These are phyloP conservation scores for Nomada fabriciana DNA, from an alignment of 2,888 invertebrate genomes.

Conservation along the genomic window DNA sequence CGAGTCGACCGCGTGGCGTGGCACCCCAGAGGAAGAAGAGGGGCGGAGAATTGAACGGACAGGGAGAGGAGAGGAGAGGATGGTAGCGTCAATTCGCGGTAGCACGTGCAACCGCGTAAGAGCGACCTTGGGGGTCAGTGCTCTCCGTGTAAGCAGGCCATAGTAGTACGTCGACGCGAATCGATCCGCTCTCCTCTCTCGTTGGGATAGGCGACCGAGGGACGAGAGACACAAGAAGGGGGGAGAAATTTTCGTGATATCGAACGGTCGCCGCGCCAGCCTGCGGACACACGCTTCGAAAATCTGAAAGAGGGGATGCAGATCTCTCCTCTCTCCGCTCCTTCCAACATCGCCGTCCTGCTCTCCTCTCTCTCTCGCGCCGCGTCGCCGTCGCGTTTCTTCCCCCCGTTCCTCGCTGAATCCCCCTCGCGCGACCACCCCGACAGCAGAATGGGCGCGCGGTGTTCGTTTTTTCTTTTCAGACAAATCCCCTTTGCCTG, in stretches of 20 bases:
- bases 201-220: conserved; percentile 69
- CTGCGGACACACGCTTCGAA: conserved; percentile 38
- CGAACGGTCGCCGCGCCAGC: conserved; percentile 53
- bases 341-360: neutral
- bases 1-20: conserved; percentile 9
- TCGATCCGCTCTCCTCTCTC: conserved; percentile 69
- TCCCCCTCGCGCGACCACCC: too few relatives aligned
- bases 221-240: conserved; percentile 10
- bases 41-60: conserved; percentile 6
- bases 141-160: conserved; percentile 76
- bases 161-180: conserved; percentile 76
- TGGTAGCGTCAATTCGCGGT: conserved; percentile 74
- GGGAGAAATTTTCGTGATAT: conserved; percentile 57
- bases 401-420: neutral
- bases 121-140: conserved; percentile 82
- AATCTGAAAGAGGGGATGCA: conserved; percentile 26
- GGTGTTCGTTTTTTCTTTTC: neutral
- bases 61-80: conserved; percentile 11
- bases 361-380: neutral
- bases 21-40: neutral
- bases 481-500: conserved; percentile 37
- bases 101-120: conserved; percentile 81
- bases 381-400: neutral
- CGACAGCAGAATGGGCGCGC: neutral
- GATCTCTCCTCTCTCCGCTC: conserved; percentile 7